phyloP scores from a whole-genome alignment of 2,888 invertebrate genomes.

The Orchesella flavescens region DNA sequence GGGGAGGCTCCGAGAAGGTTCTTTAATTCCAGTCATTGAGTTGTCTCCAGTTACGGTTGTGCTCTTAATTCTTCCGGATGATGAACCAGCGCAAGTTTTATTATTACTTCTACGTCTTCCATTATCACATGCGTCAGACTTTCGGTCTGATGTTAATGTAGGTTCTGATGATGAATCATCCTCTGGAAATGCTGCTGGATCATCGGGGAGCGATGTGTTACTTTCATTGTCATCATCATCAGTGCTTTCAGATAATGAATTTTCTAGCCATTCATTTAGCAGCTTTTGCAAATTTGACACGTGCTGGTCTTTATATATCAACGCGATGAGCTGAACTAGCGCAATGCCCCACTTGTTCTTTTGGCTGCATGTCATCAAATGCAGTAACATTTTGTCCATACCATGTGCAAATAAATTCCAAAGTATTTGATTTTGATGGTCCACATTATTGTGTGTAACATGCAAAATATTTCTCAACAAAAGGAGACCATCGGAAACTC shows the following conservation, averaged over 20 bases:
- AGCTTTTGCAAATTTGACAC: conserved; percentile 82
- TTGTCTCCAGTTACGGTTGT: not conserved
- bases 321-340: conserved; percentile 84
- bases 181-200: conserved; percentile 73
- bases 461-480: conserved; percentile 84
- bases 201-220: conserved; percentile 80
- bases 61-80: not conserved
- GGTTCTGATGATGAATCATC: conserved; percentile 79
- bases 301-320: conserved; percentile 87
- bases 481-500: conserved; percentile 82
- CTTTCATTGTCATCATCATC: conserved; percentile 89
- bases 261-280: conserved; percentile 83
- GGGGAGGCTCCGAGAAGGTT: conserved; percentile 13
- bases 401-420: conserved; percentile 88
- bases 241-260: conserved; percentile 83
- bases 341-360: conserved; percentile 82
- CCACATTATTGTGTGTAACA: conserved; percentile 79
- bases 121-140: conserved; percentile 84
- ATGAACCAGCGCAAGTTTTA: no score
- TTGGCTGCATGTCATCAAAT: conserved; percentile 81
- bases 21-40: not conserved
- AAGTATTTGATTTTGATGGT: conserved; percentile 81
- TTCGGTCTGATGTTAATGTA: conserved; percentile 82
- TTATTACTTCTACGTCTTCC: conserved; percentile 73
- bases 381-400: conserved; percentile 83